A percentile compares a stretch with the other conserved stretches of the same genome.
phyloP scores from a whole-genome alignment of 1,140 invertebrate genomes.

The Bombus confusus region DNA sequence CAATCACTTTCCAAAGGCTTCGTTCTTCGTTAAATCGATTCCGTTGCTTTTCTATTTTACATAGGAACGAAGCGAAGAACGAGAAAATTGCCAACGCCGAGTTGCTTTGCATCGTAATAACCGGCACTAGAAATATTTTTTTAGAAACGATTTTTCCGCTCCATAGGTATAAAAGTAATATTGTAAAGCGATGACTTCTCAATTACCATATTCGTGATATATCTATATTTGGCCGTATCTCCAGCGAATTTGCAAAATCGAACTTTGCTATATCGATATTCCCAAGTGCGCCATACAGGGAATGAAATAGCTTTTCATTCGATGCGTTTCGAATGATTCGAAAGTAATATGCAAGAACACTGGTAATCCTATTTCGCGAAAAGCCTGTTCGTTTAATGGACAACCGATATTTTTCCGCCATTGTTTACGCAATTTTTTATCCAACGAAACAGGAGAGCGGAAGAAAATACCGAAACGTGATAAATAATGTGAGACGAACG shows the following conservation, averaged over 20 bases:
- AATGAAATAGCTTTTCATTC: slow-evolving; percentile 8
- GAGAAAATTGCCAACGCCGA: background rate
- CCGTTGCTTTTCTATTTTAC: background rate
- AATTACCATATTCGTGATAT: background rate
- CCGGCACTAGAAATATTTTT: background rate
- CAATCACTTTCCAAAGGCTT: slow-evolving; percentile 6
- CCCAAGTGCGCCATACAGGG: background rate
- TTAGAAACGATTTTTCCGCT: background rate
- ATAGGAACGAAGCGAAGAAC: background rate
- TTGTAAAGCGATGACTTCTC: background rate
- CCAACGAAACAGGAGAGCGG: fast-evolving
- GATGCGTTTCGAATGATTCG: slow-evolving; percentile 6
- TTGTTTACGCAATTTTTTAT: background rate
- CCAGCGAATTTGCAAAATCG: background rate
- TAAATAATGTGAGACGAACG: background rate
- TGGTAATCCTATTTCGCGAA: background rate
- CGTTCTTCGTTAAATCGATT: background rate
- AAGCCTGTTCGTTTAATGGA: background rate
- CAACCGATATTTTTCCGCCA: background rate
- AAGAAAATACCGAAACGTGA: background rate
- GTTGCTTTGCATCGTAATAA: background rate
- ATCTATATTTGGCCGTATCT: background rate
- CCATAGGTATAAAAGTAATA: background rate
- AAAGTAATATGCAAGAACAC: background rate
- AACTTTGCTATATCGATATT: background rate